These are phyloP conservation scores for Holothuria glaberrima DNA, from an alignment of 35 echinoderm and acorn worm species.

Conservation along the genomic window DNA sequence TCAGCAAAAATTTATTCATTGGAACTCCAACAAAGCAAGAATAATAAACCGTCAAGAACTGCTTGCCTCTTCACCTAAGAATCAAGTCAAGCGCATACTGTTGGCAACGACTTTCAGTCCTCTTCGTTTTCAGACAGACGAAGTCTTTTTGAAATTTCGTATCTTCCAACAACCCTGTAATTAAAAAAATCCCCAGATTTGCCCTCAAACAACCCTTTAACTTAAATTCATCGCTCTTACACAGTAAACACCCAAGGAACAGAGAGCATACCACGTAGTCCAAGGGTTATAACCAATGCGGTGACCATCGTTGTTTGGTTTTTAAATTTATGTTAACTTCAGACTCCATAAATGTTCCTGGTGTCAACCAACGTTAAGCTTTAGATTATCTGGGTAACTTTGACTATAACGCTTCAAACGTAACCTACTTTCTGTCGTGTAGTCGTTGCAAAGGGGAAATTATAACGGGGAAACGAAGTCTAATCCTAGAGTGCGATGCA, in stretches of 20 bases:
- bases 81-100: too few species aligned
- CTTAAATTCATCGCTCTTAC: not conserved
- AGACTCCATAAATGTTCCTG: not conserved
- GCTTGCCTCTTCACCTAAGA: too few species aligned
- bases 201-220: not conserved
- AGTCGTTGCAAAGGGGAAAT: not conserved
- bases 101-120: too few species aligned
- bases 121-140: too few species aligned
- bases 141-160: too few species aligned
- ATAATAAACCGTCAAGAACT: too few species aligned
- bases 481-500: not conserved
- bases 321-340: not conserved
- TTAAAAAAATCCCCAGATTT: not conserved
- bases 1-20: too few species aligned
- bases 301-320: too few species aligned
- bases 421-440: not conserved
- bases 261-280: too few species aligned
- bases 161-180: too few species aligned
- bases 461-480: not conserved
- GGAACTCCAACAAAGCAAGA: too few species aligned
- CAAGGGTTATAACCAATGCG: too few species aligned
- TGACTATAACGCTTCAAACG: not conserved
- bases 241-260: not conserved
- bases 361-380: not conserved
- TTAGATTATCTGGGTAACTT: not conserved